These are phyloP conservation scores for Dioctria rufipes DNA, from an alignment of 2,888 invertebrate species.

Conservation along the genomic window DNA sequence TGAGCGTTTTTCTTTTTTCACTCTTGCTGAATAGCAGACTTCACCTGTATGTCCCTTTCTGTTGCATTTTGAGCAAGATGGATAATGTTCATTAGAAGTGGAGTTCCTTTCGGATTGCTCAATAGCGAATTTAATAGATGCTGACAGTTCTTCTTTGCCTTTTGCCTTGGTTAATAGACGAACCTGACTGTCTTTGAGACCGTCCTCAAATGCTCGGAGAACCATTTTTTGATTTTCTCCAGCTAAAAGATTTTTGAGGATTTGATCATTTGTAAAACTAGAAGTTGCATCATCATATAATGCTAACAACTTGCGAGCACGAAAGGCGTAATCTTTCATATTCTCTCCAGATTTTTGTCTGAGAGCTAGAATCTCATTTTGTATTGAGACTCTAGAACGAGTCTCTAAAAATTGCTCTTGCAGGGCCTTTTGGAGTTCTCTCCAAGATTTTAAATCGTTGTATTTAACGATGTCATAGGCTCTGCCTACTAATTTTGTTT, in stretches of 20 bases:
- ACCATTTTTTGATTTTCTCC: not conserved
- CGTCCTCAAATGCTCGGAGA: not conserved
- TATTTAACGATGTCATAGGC: slow-evolving; percentile 17
- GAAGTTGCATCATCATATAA: slow-evolving; percentile 22
- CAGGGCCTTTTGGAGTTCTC: not conserved
- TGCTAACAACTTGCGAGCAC: not conserved
- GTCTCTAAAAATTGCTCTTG: not conserved
- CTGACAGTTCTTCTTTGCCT: not conserved
- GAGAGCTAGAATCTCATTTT: not conserved
- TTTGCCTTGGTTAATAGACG: not conserved
- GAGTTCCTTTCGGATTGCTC: not conserved
- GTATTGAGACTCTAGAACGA: not conserved
- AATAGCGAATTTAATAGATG: not conserved
- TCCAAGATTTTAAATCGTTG: not conserved
- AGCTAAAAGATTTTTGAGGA: not conserved
- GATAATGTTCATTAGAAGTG: not conserved
- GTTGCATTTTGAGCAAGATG: not conserved
- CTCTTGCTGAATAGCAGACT: not conserved
- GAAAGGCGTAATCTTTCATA: too few relatives aligned
- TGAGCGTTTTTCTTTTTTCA: not conserved
- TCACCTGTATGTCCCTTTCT: slow-evolving; percentile 12
- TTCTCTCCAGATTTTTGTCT: not conserved
- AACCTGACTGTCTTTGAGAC: not conserved
- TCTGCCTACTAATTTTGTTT: slow-evolving; percentile 2
- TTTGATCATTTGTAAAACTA: not conserved